Percentiles rank a stretch among this genome's conserved stretches.
Conservation (phyloP, 1,140 invertebrate genomes). For the Brachionus paranguensis region DNA sequence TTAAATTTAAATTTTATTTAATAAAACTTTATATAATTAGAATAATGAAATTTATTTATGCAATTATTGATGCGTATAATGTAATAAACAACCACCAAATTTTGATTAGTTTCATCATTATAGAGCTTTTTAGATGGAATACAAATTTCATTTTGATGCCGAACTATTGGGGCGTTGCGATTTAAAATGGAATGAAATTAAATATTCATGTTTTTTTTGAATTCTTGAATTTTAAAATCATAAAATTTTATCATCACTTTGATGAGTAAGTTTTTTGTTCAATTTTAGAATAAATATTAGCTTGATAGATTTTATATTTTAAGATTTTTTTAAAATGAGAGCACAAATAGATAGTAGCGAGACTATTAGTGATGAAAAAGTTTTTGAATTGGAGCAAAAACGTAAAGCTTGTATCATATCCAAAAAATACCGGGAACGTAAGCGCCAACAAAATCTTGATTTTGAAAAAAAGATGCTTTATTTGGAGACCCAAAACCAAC, state of each 20-base stretch:
- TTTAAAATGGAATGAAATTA: neutral
- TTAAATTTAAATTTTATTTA: too few relatives aligned
- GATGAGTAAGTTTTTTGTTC: neutral
- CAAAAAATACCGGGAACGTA: slow-evolving; percentile 1
- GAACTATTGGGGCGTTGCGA: neutral
- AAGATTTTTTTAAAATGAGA: neutral
- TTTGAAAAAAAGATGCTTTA: neutral
- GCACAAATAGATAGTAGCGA: neutral
- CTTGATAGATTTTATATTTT: neutral
- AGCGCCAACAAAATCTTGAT: neutral
- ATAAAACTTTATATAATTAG: neutral
- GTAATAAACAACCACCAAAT: neutral
- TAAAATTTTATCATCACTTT: neutral
- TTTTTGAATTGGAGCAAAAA: neutral
- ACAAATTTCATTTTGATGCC: neutral
- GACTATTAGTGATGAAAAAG: neutral
- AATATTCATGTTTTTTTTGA: neutral
- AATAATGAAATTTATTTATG: neutral
- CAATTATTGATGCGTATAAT: neutral
- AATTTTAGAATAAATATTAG: neutral
- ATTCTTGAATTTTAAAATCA: neutral
- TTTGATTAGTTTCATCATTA: neutral
- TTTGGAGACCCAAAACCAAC: neutral
- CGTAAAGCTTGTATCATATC: slow-evolving; percentile 22
- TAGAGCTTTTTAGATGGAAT: neutral